Conservation (phyloP, 2,113 vertebrate species). For the Lophochroa leadbeateri region DNA sequence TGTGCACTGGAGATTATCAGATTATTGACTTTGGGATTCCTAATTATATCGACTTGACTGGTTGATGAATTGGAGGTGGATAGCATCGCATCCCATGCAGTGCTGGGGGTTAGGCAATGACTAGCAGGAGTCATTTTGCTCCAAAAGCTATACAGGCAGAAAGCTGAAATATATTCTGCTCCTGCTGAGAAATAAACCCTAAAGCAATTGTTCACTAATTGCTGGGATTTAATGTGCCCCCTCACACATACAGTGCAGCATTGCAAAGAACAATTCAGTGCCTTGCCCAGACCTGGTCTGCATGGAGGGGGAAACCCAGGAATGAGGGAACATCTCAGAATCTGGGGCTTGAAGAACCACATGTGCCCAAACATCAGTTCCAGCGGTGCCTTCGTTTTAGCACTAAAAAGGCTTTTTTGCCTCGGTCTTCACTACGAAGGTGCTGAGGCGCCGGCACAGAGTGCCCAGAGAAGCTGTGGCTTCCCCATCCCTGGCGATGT, state of each 20-base stretch:
- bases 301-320: background rate
- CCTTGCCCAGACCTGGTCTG: background rate
- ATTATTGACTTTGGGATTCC: constrained; percentile 57
- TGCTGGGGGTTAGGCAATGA: background rate
- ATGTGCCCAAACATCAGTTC: background rate
- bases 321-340: background rate
- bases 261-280: background rate
- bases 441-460: background rate
- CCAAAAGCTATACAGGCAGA: background rate
- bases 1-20: constrained; percentile 45
- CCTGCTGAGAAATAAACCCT: constrained; percentile 16
- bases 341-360: background rate
- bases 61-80: constrained; percentile 51
- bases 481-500: background rate
- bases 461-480: background rate
- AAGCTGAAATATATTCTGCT: constrained; percentile 7
- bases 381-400: background rate
- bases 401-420: background rate
- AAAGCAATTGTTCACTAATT: background rate
- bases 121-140: background rate
- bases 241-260: background rate
- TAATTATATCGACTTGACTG: constrained; percentile 48
- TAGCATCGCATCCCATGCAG: background rate
- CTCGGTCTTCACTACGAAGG: background rate
- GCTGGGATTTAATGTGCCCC: background rate